Evolutionary conservation across 64 coral and sea anemone genomes (phyloP).

Genomic region (Dendronephthya gigantea): DNA sequence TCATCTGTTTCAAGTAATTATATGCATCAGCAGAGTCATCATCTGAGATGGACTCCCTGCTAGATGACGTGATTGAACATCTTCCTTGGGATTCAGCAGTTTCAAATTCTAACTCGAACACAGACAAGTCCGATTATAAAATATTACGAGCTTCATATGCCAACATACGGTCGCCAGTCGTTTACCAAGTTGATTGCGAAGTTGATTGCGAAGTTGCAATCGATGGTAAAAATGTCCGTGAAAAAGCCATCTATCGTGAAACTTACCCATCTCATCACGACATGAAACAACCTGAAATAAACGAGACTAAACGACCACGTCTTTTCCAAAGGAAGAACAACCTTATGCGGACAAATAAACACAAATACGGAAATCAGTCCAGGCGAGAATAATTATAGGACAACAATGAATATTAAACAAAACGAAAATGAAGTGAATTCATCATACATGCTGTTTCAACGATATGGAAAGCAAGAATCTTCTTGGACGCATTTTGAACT

Average conservation of each 20-base stretch:
- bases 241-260: not conserved
- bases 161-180: not conserved
- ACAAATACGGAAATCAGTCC: too few species aligned
- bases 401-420: not conserved
- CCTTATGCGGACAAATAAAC: too few species aligned
- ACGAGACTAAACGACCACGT: not conserved
- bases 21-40: not conserved
- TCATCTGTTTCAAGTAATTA: not conserved
- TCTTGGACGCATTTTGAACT: not conserved
- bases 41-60: not conserved
- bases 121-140: not conserved
- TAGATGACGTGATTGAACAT: not conserved
- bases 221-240: not conserved
- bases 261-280: not conserved
- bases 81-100: not conserved
- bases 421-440: not conserved
- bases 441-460: not conserved
- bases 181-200: not conserved
- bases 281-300: not conserved
- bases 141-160: not conserved
- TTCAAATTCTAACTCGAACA: not conserved
- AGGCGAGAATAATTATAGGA: not conserved
- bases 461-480: not conserved
- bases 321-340: too few species aligned
- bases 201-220: not conserved